Evolutionary conservation across 1,140 invertebrate species (phyloP).

Genomic region (Propsilocerus akamusi): DNA sequence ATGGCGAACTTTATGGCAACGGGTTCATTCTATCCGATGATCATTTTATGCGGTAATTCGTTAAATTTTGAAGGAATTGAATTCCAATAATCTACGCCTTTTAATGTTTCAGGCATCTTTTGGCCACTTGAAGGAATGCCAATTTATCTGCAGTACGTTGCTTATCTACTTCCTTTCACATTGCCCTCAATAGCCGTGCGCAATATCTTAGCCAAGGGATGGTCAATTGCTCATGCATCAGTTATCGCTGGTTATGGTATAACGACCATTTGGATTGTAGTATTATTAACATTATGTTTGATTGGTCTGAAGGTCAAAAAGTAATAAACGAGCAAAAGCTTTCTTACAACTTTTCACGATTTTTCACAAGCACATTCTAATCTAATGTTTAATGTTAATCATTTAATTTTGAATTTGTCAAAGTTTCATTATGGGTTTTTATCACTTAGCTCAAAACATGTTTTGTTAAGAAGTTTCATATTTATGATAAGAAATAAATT

Average conservation of each 20-base stretch:
- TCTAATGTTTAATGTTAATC: too few relatives aligned
- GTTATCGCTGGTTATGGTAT: constrained; percentile 40
- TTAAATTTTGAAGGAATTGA: not conserved
- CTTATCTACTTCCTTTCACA: constrained; percentile 42
- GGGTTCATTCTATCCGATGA: constrained; percentile 73
- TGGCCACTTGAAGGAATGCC: constrained; percentile 79
- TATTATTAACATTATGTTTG: constrained; percentile 24
- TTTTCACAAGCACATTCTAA: too few relatives aligned
- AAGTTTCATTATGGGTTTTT: too few relatives aligned
- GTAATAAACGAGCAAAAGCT: too few relatives aligned
- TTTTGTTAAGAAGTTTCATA: too few relatives aligned
- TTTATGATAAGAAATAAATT: too few relatives aligned
- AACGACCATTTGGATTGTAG: constrained; percentile 31
- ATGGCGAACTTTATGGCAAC: constrained; percentile 67
- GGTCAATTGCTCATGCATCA: constrained; percentile 27
- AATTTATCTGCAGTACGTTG: constrained; percentile 29
- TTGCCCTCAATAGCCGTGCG: constrained; percentile 40
- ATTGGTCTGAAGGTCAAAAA: constrained; percentile 23
- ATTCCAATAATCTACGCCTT: not conserved
- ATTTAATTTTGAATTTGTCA: too few relatives aligned
- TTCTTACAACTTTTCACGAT: too few relatives aligned
- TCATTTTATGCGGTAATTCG: constrained; percentile 57
- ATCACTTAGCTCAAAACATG: too few relatives aligned
- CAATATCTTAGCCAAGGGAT: constrained; percentile 40
- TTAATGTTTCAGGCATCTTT: constrained; percentile 45